These are phyloP conservation scores for Tamandua tetradactyla DNA, from an alignment of 2,797 vertebrate species.

Conservation along the genomic window DNA sequence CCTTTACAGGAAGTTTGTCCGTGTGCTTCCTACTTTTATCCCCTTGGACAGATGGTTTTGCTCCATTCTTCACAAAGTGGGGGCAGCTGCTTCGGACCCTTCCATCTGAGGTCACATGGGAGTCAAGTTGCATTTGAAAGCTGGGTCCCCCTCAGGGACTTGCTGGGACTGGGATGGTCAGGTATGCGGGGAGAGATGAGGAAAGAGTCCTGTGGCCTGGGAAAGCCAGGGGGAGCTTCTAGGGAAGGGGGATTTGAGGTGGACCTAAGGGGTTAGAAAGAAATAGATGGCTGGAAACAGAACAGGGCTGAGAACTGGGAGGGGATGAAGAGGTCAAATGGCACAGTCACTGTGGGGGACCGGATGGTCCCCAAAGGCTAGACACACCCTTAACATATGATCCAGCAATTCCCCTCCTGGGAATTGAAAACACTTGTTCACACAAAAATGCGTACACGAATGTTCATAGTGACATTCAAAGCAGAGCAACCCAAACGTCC, in stretches of 20 bases:
- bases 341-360: neutral
- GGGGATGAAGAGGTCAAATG: too few species aligned
- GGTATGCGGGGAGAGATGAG: too few species aligned
- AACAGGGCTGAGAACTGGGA: neutral
- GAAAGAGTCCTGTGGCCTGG: neutral
- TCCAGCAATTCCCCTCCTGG: neutral
- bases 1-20: accelerated
- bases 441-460: neutral
- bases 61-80: neutral
- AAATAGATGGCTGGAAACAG: neutral
- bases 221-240: neutral
- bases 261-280: neutral
- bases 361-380: neutral
- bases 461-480: neutral
- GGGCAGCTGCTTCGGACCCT: neutral
- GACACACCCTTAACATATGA: neutral
- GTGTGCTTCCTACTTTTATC: neutral
- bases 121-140: neutral
- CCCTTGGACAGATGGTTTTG: neutral
- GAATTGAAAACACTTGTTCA: neutral
- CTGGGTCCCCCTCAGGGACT: neutral
- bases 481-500: neutral
- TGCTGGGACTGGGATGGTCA: neutral
- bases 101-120: neutral
- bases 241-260: neutral